A percentile compares a stretch with the other conserved stretches of the same genome.
phyloP scores from a whole-genome alignment of 2,797 vertebrate species.

The Clarias platycephalus region DNA sequence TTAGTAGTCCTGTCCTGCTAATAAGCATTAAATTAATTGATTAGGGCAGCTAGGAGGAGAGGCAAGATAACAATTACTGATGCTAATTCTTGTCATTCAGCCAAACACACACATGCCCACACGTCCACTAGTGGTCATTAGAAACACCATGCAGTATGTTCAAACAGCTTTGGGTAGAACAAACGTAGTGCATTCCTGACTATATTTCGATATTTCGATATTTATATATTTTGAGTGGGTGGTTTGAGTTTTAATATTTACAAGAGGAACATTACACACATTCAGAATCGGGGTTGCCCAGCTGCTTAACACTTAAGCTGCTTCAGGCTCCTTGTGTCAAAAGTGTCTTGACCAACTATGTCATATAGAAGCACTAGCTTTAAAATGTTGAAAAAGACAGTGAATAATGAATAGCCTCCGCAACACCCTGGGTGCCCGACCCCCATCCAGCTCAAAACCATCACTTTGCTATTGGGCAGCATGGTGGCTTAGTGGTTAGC shows the following conservation, averaged over 20 bases:
- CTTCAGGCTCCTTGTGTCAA: background rate
- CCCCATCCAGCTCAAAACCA: too few relatives aligned
- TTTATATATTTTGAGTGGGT: too few relatives aligned
- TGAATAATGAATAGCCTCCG: too few relatives aligned
- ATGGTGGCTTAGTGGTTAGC: too few relatives aligned
- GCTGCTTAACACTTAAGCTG: background rate
- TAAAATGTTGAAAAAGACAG: background rate
- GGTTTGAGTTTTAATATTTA: background rate
- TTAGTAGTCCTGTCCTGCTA: background rate
- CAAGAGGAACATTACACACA: background rate
- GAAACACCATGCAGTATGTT: too few relatives aligned
- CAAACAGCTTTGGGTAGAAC: too few relatives aligned
- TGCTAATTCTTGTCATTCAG: background rate
- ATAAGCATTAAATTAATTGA: background rate
- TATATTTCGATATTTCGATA: too few relatives aligned
- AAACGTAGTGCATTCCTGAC: too few relatives aligned
- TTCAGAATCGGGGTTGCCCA: background rate
- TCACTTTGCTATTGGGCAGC: too few relatives aligned
- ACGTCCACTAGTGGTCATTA: too few relatives aligned
- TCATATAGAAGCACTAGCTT: background rate
- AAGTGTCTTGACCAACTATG: background rate
- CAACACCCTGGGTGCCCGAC: too few relatives aligned
- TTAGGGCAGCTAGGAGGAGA: background rate
- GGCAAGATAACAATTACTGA: background rate
- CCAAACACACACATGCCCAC: too few relatives aligned